Base-by-base conservation (phyloP, 2,113 vertebrate species). In the Genyomyrus donnyi region DNA sequence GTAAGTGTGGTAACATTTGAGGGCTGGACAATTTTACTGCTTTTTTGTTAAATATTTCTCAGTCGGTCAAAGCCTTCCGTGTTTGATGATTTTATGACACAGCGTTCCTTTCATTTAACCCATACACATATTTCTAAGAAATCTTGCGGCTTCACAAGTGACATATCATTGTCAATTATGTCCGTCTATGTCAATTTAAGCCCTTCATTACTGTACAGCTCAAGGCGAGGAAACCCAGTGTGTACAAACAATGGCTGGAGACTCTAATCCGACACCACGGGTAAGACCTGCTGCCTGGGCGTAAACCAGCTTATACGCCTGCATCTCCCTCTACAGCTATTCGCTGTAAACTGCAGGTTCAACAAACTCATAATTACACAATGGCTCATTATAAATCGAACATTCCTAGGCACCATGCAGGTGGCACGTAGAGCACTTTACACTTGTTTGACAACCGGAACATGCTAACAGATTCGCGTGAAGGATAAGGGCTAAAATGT, bases 11-110 rank as follows among this genome's bases (percentile, higher is more conserved):
- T 70, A 70, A 31, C 62, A 70, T 31, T 70, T 31, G n/a, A 70
- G n/a, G 62, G 9, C 27, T 27, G n/a, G 62, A 27, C n/a, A 27
- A 5, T 49, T 87, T 87, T 53, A 35, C 49, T 87, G 49, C 50
- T 56, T 15, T 53, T 46, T 52, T 87, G 46, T 87, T 35, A 53
- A 87, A 87, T 87, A 87, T 87, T 87, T 87, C 48, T 87, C 85
- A 35, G 5, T 52, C 46, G 13, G 15, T 6, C 49, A 50, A 50
- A 31, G 11, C 49, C 42, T 46, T 27, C 19, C 11, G 21, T 8
- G 83, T 49, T 85, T 11, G 15, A 46, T 85, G 35, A 1, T 49
- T 85, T n/a, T 70, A 70, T 70, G 62, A 70, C 83, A 85, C 24
- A 46, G 21, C 24, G 8, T 85, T 49, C 24, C 17, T 85, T 27